Evolutionary conservation across 2,797 vertebrate genomes (phyloP), one percentile per base, ranked within the genome.

Genomic region (Sebastes trivittatus): DNA sequence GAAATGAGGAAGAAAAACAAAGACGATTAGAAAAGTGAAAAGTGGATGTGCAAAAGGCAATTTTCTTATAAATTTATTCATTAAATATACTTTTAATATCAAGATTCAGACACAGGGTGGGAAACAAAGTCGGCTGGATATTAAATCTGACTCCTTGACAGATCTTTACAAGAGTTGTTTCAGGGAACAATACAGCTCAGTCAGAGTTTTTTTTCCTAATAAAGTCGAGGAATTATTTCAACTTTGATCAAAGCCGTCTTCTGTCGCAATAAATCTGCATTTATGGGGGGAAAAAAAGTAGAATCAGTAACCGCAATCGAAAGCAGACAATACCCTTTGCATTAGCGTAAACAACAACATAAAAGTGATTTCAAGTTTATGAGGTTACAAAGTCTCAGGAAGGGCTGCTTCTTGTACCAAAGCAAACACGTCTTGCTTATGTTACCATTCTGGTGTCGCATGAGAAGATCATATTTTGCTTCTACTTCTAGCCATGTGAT

Each of bases 401-500:
- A 8, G 38, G 29, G 63, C 46, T 66, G 62, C 29, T 32, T 61
- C 62, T 38, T 54, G 73, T 52, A 54, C 67, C 58, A 77, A 76
- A 65, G 52, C 73, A 74, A 77, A 80, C 80, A 79, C 59, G 27
- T 78, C 60, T 65, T 74, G 58, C 75, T 84, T 54, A 38, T 74
- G 76, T 84, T 76, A 7, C 63, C 58, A n/a, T 55, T 6, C 32
- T 38, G 59, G 13, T 69, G 80, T 36, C 80, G 82, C 87, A 75
- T 72, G 80, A 52, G 49, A 52, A 78, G 79, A 86, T 88, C 85
- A 77, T 77, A 77, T 73, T 89, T 65, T 75, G 65, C 73, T 64
- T 77, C 75, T 23, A 67, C 75, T 72, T 65, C 25, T 68, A 85
- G 85, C 79, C 85, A 79, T 86, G 69, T 88, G 88, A 91, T 92